Base-by-base conservation (phyloP, 2,888 invertebrate species). In the Andrena bicolor region DNA sequence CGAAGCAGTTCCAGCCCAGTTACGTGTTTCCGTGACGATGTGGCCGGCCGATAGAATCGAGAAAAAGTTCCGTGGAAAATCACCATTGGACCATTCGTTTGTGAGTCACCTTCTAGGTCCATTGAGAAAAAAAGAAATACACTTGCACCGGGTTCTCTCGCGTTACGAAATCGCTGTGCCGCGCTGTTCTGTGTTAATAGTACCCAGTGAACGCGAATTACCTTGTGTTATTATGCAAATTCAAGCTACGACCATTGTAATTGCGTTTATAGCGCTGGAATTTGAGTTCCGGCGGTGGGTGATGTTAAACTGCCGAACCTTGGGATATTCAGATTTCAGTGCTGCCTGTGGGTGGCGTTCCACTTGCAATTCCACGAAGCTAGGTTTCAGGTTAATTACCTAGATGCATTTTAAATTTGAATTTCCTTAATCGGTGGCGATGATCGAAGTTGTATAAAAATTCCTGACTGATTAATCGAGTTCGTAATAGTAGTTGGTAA, bases 21-120 rank as follows among this genome's bases (percentile, higher is more conserved):
- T 68, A 68, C 23, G 53, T 56, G 68, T 56, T 56, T 20, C 32
- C 7, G 32, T 16, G n/a, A 58, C 69, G 56, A 13, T 26, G 28
- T 51, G n/a, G 16, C 16, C 16, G 28, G 7, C 13, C 30, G 28
- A 68, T 26, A 51, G 20, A 20, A 35, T 61, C 23, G 41, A 30
- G 23, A 30, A 61, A 65, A 53, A 10, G n/a, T 30, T 0, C n/a
- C 13, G 23, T 7, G 51, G 66, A 60, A 49, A 74, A 30, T 74
- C 35, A 6, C 28, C 13, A 28, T 6, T 10, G 8, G 1, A 48
- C 53, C 53, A 26, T 63, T 63, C 69, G 30, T 51, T 35, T 2
- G 23, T 75, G 79, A 79, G 64, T 79, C 79, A 79, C 28, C 53
- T 48, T 49, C 35, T 26, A n/a, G 20, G 35, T 20, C 13, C 35